phyloP scores from a whole-genome alignment of 2,888 invertebrate species.

The Griposia aprilina region DNA sequence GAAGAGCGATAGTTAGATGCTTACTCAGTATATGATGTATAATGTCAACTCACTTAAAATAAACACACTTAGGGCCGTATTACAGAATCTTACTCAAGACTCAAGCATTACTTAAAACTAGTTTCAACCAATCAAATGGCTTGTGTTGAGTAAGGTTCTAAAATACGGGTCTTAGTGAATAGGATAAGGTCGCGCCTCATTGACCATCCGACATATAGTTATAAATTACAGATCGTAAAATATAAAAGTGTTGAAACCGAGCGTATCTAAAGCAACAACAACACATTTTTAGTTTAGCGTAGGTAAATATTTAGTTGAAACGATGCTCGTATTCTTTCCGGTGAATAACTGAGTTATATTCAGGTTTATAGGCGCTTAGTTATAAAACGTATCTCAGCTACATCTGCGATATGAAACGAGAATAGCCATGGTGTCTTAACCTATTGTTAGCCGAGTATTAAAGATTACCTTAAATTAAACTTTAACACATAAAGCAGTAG shows the following conservation, averaged over 20 bases:
- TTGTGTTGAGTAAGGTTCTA: too few relatives aligned
- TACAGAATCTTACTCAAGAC: too few relatives aligned
- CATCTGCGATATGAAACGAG: slow-evolving; percentile 74
- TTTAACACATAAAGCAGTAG: slow-evolving; percentile 5
- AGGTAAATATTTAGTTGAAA: slow-evolving; percentile 79
- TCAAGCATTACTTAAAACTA: too few relatives aligned
- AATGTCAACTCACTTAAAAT: slow-evolving; percentile 30
- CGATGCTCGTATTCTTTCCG: slow-evolving; percentile 76
- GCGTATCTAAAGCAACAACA: slow-evolving; percentile 75
- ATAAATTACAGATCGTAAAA: slow-evolving; percentile 72
- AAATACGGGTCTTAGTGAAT: slow-evolving; percentile 17
- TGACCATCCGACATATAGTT: slow-evolving; percentile 64
- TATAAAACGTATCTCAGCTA: slow-evolving; percentile 75
- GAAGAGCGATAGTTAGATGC: slow-evolving; percentile 4
- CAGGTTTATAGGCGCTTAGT: slow-evolving; percentile 77
- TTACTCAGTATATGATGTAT: background rate
- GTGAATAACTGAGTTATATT: slow-evolving; percentile 76
- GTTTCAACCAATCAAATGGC: too few relatives aligned
- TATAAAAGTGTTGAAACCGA: slow-evolving; percentile 70
- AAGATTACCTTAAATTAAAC: slow-evolving; percentile 36
- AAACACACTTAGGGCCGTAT: background rate
- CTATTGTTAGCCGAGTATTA: slow-evolving; percentile 72
- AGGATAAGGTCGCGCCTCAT: slow-evolving; percentile 43
- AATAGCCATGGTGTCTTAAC: slow-evolving; percentile 72
- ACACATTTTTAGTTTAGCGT: slow-evolving; percentile 73